Evolutionary conservation across 1,140 invertebrate species (phyloP).

Genomic region (Drosophila santomea): DNA sequence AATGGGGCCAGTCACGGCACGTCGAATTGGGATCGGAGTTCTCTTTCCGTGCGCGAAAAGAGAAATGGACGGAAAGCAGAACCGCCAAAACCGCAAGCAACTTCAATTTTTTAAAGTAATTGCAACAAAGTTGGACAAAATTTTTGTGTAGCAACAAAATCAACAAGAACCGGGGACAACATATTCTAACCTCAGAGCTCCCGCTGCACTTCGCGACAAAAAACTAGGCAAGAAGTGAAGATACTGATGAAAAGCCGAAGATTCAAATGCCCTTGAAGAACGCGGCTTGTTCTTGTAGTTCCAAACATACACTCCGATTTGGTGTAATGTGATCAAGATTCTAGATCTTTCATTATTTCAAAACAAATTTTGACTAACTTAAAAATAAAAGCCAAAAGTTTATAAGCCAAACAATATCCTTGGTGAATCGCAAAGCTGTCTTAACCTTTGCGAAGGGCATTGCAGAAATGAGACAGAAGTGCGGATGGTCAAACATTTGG

Average conservation of each 20-base stretch:
- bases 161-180: conserved; percentile 31
- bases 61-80: conserved; percentile 12
- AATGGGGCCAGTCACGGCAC: conserved; percentile 68
- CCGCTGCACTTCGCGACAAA: conserved; percentile 21
- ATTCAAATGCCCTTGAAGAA: not conserved
- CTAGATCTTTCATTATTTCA: too few relatives aligned
- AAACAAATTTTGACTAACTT: too few relatives aligned
- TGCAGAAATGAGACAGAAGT: conserved; percentile 37
- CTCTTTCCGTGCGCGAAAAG: conserved; percentile 19
- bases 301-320: too few relatives aligned
- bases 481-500: conserved; percentile 72
- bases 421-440: not conserved
- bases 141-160: conserved; percentile 56
- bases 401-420: not conserved
- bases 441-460: not conserved
- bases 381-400: too few relatives aligned
- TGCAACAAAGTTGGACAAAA: conserved; percentile 78
- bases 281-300: not conserved
- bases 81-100: conserved; percentile 73
- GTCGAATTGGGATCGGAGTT: conserved; percentile 21
- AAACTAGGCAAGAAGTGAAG: conserved; percentile 6
- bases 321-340: too few relatives aligned
- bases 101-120: conserved; percentile 83
- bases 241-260: not conserved
- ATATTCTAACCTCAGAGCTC: conserved; percentile 50